Base-by-base conservation (phyloP, 30 jellyfish, hydroid and myxozoan species). In the Pseudorhiza aurosa region DNA sequence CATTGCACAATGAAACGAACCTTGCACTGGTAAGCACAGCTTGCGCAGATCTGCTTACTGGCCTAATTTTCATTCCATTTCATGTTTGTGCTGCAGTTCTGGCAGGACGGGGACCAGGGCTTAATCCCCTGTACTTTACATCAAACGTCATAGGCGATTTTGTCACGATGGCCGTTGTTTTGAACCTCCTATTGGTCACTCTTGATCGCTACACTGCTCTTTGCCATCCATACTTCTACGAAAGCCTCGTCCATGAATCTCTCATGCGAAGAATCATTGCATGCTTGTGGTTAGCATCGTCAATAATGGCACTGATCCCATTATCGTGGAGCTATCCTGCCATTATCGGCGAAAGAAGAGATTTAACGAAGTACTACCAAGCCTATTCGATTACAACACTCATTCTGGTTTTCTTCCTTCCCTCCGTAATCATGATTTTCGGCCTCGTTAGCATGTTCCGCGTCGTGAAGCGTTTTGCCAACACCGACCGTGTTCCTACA, bases 21-120 rank as follows among this genome's bases (percentile, higher is more conserved):
- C 8, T 63, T 18, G 55, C 63, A 0, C 70, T 84, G 19, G 88
- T 58, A 8, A 71, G 77, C 51, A 53, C 76, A 15, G 75, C 84
- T 0, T 63, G 84, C 43, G 83, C 88, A 7, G 95, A 84, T 32
- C 40, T 60, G 1, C 85, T 84, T 26, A 84, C 95, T 26, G 95
- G 95, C 9, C n/a, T 59, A 19, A 21, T 72, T 4, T 42, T 74
- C 32, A 84, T 84, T 28, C 95, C 95, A 2, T 29, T 64, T 15
- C 46, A 50, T 0, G 69, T 84, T 15, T 30, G 73, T 11, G 44
- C 95, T 3, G 95, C 88, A 18, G 77, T 87, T 0, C 58, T 70
- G 33, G 24, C 45, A 29, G 82, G 74, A 17, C 65, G 75, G 18
- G 71, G 72, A 4, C 32, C 40, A 25, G 18, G 18, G 6, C 21